Evolutionary conservation across 2,888 invertebrate species (phyloP).

Genomic region (Cerastoderma edule): DNA sequence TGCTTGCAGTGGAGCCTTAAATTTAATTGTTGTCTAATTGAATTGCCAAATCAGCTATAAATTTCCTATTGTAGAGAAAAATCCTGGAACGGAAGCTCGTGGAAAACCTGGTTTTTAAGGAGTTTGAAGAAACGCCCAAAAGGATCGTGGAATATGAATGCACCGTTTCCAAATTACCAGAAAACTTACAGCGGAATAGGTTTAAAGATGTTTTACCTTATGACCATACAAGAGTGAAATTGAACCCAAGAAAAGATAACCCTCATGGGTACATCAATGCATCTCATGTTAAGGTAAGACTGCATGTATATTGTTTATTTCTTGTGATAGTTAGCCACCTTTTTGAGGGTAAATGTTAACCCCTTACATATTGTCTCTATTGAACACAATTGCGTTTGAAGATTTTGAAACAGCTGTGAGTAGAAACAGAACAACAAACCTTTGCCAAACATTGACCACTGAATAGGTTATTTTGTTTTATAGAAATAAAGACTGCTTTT

Average conservation of each 20-base stretch:
- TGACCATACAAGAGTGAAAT: slow-evolving; percentile 93
- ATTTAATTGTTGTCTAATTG: too few species aligned
- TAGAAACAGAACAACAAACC: too few species aligned
- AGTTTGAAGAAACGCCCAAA: slow-evolving; percentile 93
- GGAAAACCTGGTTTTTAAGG: slow-evolving; percentile 85
- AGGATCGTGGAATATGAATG: slow-evolving; percentile 85
- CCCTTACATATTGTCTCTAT: too few species aligned
- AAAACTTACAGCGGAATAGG: slow-evolving; percentile 86
- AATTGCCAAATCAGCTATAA: background rate
- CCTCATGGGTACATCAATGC: slow-evolving; percentile 96
- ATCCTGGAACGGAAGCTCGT: slow-evolving; percentile 79
- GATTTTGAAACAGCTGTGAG: too few species aligned
- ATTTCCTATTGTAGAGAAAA: slow-evolving; percentile 70
- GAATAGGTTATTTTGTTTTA: too few species aligned
- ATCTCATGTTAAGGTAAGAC: slow-evolving; percentile 91
- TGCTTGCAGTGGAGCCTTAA: too few species aligned
- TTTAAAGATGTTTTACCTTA: slow-evolving; percentile 93
- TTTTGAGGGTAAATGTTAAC: too few species aligned
- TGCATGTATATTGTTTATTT: too few species aligned
- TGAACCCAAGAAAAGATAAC: slow-evolving; percentile 93
- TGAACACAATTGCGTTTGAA: too few species aligned
- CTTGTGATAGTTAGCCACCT: too few species aligned
- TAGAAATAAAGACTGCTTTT: too few species aligned
- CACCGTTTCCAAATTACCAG: slow-evolving; percentile 88
- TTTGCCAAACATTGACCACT: too few species aligned